Conservation (phyloP, 1,140 invertebrate species). For the Belonocnema kinseyi region DNA sequence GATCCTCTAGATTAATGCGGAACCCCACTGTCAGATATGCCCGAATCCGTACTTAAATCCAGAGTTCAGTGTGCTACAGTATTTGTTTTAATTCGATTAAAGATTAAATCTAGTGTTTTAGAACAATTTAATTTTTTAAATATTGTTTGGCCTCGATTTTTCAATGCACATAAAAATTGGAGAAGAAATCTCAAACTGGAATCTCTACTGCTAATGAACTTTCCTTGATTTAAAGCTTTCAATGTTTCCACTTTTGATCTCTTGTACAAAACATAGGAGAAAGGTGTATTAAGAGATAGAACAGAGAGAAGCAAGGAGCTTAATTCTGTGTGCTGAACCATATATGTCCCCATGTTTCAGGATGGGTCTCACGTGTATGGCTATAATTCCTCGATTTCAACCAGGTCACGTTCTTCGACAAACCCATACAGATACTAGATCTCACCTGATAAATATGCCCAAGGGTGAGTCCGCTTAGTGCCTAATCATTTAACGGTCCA, state of each 20-base stretch:
- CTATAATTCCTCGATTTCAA: conserved; percentile 52
- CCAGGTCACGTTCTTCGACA: conserved; percentile 53
- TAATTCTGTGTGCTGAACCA: background rate
- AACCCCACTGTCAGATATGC: too few species aligned
- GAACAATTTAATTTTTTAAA: too few species aligned
- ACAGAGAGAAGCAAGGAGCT: background rate
- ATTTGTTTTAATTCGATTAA: too few species aligned
- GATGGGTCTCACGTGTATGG: conserved; percentile 52
- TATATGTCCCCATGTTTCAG: conserved; percentile 36
- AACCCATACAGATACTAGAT: conserved; percentile 43
- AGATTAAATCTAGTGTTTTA: too few species aligned
- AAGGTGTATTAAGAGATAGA: background rate
- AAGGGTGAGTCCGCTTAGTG: conserved; percentile 2
- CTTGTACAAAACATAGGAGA: background rate
- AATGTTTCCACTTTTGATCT: background rate
- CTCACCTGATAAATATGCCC: conserved; percentile 49
- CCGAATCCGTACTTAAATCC: too few species aligned
- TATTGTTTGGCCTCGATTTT: too few species aligned
- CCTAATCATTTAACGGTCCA: background rate
- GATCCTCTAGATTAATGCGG: too few species aligned
- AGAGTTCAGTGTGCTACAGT: too few species aligned
- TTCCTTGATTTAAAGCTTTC: background rate
- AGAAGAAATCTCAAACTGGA: too few species aligned
- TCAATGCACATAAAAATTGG: too few species aligned
- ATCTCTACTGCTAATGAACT: too few species aligned